phyloP scores from a whole-genome alignment of 2,888 invertebrate genomes.

The Lottia gigantea region DNA sequence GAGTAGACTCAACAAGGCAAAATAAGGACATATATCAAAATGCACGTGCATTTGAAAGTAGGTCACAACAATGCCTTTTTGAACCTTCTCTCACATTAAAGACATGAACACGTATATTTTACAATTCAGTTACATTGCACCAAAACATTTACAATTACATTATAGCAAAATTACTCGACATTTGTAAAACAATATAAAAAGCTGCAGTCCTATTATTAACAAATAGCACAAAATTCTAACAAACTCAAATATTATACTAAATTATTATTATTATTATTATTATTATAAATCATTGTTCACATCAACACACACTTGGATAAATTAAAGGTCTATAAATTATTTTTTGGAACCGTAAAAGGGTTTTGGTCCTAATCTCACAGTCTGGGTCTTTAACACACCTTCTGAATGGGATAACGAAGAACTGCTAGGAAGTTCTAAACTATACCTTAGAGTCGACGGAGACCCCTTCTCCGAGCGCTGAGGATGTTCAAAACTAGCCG shows the following conservation, averaged over 20 bases:
- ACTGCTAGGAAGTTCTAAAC: slow-evolving; percentile 46
- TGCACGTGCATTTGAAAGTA: too few relatives aligned
- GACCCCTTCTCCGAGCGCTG: slow-evolving; percentile 19
- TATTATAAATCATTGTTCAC: too few relatives aligned
- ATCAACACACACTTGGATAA: too few relatives aligned
- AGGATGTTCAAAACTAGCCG: slow-evolving; percentile 23
- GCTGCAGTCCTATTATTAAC: background rate
- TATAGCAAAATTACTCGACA: too few relatives aligned
- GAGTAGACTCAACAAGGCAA: too few relatives aligned
- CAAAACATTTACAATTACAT: too few relatives aligned
- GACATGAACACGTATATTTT: too few relatives aligned
- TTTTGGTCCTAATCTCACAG: slow-evolving; percentile 57
- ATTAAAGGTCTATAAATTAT: slow-evolving; percentile 13
- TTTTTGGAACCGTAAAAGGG: slow-evolving; percentile 58
- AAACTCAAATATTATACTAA: background rate
- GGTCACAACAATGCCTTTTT: too few relatives aligned
- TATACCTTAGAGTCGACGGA: slow-evolving; percentile 23
- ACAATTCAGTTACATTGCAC: too few relatives aligned
- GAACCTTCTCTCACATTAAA: too few relatives aligned
- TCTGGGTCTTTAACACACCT: slow-evolving; percentile 36
- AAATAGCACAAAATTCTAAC: background rate
- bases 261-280: too few relatives aligned
- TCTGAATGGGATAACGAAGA: slow-evolving; percentile 29
- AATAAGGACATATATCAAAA: too few relatives aligned
- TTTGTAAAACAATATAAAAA: slow-evolving; percentile 1